These are phyloP conservation scores for Sparus aurata DNA, from an alignment of 2,797 vertebrate genomes.

Conservation along the genomic window DNA sequence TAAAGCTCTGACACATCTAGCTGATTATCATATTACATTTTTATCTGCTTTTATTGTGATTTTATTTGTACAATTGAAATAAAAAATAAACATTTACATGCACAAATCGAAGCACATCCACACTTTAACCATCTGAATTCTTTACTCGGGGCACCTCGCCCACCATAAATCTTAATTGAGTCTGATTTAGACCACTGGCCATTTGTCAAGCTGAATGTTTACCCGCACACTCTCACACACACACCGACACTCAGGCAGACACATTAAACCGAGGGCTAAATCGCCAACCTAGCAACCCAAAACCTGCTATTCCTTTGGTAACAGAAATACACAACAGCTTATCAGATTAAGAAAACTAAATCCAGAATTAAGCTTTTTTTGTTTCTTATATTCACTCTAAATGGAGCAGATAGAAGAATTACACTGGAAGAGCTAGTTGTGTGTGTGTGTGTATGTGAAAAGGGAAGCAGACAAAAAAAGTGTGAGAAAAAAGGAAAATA, in stretches of 20 bases:
- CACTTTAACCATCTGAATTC: constrained; percentile 50
- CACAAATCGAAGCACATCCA: constrained; percentile 19
- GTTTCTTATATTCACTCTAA: constrained; percentile 30
- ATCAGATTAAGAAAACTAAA: constrained; percentile 58
- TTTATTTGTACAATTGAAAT: constrained; percentile 32
- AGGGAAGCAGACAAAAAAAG: constrained; percentile 42
- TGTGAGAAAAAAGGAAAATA: constrained; percentile 54
- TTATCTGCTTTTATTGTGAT: constrained; percentile 3
- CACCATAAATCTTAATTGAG: constrained; percentile 66
- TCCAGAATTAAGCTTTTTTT: constrained; percentile 55
- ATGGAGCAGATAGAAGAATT: constrained; percentile 45
- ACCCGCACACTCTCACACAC: constrained; percentile 49
- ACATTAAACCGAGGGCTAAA: constrained; percentile 58
- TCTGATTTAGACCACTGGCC: constrained; percentile 66
- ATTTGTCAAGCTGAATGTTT: constrained; percentile 71
- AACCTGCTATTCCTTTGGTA: constrained; percentile 37
- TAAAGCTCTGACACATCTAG: constrained; percentile 9
- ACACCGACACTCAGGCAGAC: constrained; percentile 46
- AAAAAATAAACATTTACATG: constrained; percentile 29
- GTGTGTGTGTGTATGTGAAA: constrained; percentile 1
- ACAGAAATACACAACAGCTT: constrained; percentile 47
- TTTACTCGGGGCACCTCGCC: constrained; percentile 35
- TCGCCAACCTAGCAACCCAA: constrained; percentile 66
- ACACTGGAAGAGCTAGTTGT: constrained; percentile 11
- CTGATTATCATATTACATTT: not conserved